phyloP scores from a whole-genome alignment of 2,797 vertebrate genomes.

The Pristis pectinata region DNA sequence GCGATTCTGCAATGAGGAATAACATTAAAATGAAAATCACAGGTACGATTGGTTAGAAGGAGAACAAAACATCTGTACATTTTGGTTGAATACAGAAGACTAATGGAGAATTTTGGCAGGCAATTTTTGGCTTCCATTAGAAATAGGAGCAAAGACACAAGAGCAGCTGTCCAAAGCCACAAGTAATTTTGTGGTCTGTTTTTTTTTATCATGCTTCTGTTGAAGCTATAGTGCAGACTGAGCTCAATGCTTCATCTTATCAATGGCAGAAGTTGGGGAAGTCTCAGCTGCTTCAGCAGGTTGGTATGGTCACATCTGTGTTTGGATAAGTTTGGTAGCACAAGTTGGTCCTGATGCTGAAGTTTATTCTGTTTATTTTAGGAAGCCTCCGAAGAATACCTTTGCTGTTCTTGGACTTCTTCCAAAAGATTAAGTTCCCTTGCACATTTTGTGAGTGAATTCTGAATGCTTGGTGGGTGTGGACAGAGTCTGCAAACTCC shows the following conservation, averaged over 20 bases:
- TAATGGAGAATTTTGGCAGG: neutral
- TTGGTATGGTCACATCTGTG: neutral
- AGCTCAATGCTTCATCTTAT: neutral
- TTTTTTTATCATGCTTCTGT: neutral
- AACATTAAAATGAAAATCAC: neutral
- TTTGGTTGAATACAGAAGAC: neutral
- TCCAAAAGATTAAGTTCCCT: neutral
- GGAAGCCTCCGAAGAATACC: neutral
- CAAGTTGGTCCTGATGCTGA: neutral
- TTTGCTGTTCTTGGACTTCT: neutral
- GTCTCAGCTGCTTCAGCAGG: neutral
- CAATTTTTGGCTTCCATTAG: neutral
- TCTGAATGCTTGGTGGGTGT: neutral
- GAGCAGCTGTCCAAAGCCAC: neutral
- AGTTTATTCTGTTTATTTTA: neutral
- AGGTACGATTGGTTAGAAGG: neutral
- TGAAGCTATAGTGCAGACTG: neutral
- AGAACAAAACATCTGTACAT: neutral
- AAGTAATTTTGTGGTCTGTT: neutral
- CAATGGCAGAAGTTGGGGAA: neutral
- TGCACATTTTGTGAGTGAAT: neutral
- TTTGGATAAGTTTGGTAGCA: no score
- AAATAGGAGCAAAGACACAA: neutral
- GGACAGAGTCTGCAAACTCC: neutral
- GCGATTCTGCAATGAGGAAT: slow-evolving; percentile 32